Evolutionary conservation across 1,140 invertebrate genomes (phyloP), one percentile per base, ranked within the genome.

Genomic region (Drosophila tristis): DNA sequence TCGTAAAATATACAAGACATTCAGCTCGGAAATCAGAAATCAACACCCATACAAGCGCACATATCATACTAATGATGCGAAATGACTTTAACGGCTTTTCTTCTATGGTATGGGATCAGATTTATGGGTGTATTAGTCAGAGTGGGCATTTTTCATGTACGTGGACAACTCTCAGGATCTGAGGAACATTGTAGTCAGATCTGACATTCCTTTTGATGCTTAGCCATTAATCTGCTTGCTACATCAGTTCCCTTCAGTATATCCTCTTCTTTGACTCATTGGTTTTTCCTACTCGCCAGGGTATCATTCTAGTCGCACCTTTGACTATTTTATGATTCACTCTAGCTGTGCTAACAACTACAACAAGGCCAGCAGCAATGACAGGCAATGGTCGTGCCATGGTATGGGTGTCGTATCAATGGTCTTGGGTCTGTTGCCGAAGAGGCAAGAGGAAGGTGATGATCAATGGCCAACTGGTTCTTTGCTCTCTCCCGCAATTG

Each of bases 21-120:
- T 39, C 35, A 39, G 35, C 35, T 39, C 11, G 35, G 35, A 15
- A 64, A 55, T 81, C 64, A 71, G 68, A 87, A 78, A 86, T 86
- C 78, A 78, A 82, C 82, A 86, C 82, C 78, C 64, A 79, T 78
- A 87, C 82, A 62, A 31, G 31, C 63, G 49, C 78, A 82, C 87
- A 86, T 64, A 86, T 90, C 87, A 90, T 82, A 87, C 86, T 90
- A 90, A 90, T 90, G 86, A 90, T 90, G 86, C 87, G 78, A 90
- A 90, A 90, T 90, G 80, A 86, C 78, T 82, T 90, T 90, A 90
- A 90, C 86, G 86, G 86, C 80, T 66, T 57, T 85, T 85, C 13
- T 45, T 57, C 54, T 15, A 15, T 23, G 23, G n/a, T 16, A 39
- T 39, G 3, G 7, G 4, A 20, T 20, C 35, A 25, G 8, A 35